Evolutionary conservation across 2,797 vertebrate genomes (phyloP).

Genomic region (Podarcis lilfordi): DNA sequence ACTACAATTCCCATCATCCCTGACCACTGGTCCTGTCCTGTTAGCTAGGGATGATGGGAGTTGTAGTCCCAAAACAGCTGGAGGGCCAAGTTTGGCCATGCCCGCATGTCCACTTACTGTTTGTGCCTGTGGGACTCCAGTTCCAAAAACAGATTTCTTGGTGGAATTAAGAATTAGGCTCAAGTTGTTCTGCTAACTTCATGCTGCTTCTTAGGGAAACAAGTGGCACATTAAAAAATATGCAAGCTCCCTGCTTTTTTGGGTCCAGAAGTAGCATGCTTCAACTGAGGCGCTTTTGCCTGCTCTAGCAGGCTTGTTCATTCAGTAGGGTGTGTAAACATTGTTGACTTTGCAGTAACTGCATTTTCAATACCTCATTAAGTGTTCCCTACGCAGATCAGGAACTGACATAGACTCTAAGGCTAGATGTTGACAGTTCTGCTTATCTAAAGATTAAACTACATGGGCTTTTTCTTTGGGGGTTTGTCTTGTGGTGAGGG

Average conservation of each 20-base stretch:
- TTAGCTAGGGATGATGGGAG: too few species aligned
- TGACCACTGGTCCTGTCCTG: too few species aligned
- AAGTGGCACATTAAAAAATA: neutral
- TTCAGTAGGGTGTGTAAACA: slow-evolving; percentile 49
- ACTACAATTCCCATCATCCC: too few species aligned
- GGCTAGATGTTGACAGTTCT: slow-evolving; percentile 61
- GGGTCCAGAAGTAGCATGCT: slow-evolving; percentile 24
- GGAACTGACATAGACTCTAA: slow-evolving; percentile 58
- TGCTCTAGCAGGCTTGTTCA: slow-evolving; percentile 58
- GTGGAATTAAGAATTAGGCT: slow-evolving; percentile 37
- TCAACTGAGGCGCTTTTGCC: slow-evolving; percentile 60
- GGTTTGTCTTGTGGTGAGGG: slow-evolving; percentile 63
- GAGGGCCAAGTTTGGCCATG: too few species aligned
- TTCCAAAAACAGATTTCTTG: neutral
- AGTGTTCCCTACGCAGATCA: neutral
- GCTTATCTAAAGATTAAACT: slow-evolving; percentile 71
- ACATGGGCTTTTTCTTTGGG: slow-evolving; percentile 50
- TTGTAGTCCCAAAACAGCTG: too few species aligned
- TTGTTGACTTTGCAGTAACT: slow-evolving; percentile 53
- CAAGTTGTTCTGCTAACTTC: slow-evolving; percentile 11
- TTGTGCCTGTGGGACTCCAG: neutral
- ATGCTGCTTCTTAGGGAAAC: neutral
- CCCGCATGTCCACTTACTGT: neutral
- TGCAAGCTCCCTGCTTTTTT: neutral
- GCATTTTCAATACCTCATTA: slow-evolving; percentile 39